Conservation (phyloP, 35 echinoderm and acorn worm species). For the Lytechinus pictus region DNA sequence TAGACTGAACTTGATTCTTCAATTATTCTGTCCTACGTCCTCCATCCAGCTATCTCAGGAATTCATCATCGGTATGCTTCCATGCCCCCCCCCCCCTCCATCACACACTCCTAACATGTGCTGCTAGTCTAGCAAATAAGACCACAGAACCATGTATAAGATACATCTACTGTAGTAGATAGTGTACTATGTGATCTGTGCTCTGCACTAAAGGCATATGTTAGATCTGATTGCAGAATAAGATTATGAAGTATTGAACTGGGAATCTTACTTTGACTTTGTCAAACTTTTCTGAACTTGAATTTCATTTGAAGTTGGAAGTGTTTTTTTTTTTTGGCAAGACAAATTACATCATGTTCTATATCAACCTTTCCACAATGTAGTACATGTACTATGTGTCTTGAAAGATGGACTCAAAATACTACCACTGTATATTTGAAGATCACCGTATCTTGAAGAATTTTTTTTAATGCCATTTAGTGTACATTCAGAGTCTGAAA, state of each 20-base stretch:
- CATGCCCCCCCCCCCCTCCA: background rate
- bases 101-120: slow-evolving; percentile 3
- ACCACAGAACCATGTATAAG: background rate
- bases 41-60: slow-evolving; percentile 42
- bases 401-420: no score
- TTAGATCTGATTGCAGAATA: background rate
- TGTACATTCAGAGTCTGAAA: background rate
- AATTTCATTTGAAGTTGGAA: background rate
- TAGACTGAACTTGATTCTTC: slow-evolving; percentile 30
- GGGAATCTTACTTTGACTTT: background rate
- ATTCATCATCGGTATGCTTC: background rate
- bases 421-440: no score
- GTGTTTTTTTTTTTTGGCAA: background rate
- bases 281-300: no score
- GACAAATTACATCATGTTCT: background rate
- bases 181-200: background rate
- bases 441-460: no score
- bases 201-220: background rate
- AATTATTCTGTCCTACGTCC: slow-evolving; percentile 18
- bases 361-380: background rate
- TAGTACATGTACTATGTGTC: background rate
- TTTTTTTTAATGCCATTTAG: no score
- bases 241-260: background rate
- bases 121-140: background rate
- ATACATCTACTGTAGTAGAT: background rate